phyloP scores from a whole-genome alignment of 2,113 vertebrate genomes.

The Corydoras sp. region DNA sequence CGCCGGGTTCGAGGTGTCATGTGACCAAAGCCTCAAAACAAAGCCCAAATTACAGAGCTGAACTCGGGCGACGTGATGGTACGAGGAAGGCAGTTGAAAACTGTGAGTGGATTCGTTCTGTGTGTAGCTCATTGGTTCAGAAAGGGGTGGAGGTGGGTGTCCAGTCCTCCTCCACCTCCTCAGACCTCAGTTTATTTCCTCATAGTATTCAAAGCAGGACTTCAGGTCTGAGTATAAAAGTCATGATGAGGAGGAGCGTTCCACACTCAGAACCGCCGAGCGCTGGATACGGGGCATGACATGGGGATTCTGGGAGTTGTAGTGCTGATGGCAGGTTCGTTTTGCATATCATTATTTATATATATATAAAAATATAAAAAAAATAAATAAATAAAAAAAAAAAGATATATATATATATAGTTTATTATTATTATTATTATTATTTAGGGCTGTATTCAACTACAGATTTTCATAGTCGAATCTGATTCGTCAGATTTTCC shows the following conservation, averaged over 20 bases:
- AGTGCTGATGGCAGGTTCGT: conserved; percentile 30
- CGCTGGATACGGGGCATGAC: conserved; percentile 12
- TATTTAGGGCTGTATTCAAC: too few species aligned
- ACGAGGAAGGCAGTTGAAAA: neutral
- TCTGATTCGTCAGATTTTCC: too few species aligned
- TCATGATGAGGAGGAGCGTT: neutral
- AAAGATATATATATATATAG: too few species aligned
- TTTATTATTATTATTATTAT: too few species aligned
- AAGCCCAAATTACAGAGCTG: too few species aligned
- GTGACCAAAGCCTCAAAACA: too few species aligned
- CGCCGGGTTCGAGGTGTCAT: too few species aligned
- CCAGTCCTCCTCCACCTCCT: conserved; percentile 21
- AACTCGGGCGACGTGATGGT: too few species aligned
- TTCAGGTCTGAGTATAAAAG: conserved; percentile 19
- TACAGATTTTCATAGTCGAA: too few species aligned
- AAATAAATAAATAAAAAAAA: too few species aligned
- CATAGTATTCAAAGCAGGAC: conserved; percentile 31
- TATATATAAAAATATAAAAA: neutral
- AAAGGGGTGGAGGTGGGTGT: neutral
- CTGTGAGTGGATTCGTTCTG: too few species aligned
- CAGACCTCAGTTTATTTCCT: conserved; percentile 50
- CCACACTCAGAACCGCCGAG: neutral
- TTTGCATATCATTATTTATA: neutral
- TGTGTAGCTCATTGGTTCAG: neutral
- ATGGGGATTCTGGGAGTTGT: conserved; percentile 12